phyloP scores from a whole-genome alignment of 2,797 vertebrate genomes.

The Uromys caudimaculatus region DNA sequence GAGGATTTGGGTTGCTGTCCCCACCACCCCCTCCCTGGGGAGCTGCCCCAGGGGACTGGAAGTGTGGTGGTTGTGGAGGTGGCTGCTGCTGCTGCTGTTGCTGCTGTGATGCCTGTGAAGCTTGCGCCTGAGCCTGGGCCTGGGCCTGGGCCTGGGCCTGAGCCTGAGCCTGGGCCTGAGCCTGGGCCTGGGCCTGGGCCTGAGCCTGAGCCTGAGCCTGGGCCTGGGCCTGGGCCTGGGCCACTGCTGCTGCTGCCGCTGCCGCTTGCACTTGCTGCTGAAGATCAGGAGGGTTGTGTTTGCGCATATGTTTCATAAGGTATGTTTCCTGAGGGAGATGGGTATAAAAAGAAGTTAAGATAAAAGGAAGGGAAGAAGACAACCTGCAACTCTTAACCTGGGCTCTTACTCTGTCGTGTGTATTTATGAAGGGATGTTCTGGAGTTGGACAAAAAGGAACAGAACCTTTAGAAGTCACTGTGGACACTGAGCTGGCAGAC shows the following conservation, averaged over 20 bases:
- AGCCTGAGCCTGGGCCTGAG: slow-evolving; percentile 52
- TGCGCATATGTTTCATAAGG: slow-evolving; percentile 99
- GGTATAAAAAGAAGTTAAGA: slow-evolving; percentile 40
- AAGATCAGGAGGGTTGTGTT: slow-evolving; percentile 97
- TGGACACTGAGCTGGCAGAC: not conserved
- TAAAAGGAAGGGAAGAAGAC: slow-evolving; percentile 17
- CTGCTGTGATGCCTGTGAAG: slow-evolving; percentile 73
- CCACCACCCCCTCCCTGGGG: slow-evolving; percentile 89
- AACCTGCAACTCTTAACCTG: not conserved
- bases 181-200: slow-evolving; percentile 63
- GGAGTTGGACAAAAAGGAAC: not conserved
- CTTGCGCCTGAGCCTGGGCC: not conserved
- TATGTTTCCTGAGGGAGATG: slow-evolving; percentile 94
- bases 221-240: slow-evolving; percentile 77
- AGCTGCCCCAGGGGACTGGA: slow-evolving; percentile 88
- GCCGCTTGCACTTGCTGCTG: slow-evolving; percentile 87
- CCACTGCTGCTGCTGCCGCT: slow-evolving; percentile 82
- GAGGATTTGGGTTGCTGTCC: slow-evolving; percentile 91
- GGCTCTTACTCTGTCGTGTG: not conserved
- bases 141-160: slow-evolving; percentile 76
- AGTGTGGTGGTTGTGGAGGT: slow-evolving; percentile 89
- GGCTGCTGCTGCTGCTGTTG: slow-evolving; percentile 86
- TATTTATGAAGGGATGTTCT: not conserved
- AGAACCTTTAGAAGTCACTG: not conserved
- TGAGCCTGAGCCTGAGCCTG: slow-evolving; percentile 67